Evolutionary conservation across 2,797 vertebrate species (phyloP).

Genomic region (Anniella stebbinsi): DNA sequence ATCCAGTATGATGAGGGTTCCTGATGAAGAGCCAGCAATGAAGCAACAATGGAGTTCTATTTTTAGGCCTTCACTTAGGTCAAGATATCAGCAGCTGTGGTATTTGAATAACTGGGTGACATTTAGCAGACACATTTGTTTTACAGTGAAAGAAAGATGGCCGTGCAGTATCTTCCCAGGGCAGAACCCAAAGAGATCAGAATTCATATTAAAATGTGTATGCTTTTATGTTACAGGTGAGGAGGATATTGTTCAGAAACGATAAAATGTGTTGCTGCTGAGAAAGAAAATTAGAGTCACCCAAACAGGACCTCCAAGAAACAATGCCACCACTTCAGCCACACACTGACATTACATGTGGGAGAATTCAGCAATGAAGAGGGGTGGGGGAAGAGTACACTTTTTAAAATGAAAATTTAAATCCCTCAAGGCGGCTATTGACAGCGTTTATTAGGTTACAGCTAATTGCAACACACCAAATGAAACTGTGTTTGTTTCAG

Average conservation of each 20-base stretch:
- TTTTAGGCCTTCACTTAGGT: slow-evolving; percentile 48
- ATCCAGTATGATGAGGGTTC: neutral
- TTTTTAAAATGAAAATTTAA: slow-evolving; percentile 40
- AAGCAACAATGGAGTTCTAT: slow-evolving; percentile 23
- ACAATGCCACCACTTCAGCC: slow-evolving; percentile 1
- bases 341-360: neutral
- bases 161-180: slow-evolving; percentile 39
- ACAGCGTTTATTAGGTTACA: slow-evolving; percentile 30
- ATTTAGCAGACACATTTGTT: slow-evolving; percentile 54
- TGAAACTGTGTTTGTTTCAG: slow-evolving; percentile 29
- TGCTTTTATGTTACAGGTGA: slow-evolving; percentile 9
- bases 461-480: neutral
- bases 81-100: slow-evolving; percentile 17
- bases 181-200: slow-evolving; percentile 44
- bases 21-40: neutral
- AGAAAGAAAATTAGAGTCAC: slow-evolving; percentile 15
- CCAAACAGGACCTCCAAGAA: slow-evolving; percentile 20
- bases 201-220: slow-evolving; percentile 43
- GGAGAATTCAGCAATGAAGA: neutral
- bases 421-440: neutral
- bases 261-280: slow-evolving; percentile 37
- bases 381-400: accelerated
- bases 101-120: slow-evolving; percentile 64
- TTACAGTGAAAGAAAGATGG: slow-evolving; percentile 34
- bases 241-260: slow-evolving; percentile 38